Evolutionary conservation across 2,797 vertebrate species (phyloP).

Genomic region (Somateria mollissima): DNA sequence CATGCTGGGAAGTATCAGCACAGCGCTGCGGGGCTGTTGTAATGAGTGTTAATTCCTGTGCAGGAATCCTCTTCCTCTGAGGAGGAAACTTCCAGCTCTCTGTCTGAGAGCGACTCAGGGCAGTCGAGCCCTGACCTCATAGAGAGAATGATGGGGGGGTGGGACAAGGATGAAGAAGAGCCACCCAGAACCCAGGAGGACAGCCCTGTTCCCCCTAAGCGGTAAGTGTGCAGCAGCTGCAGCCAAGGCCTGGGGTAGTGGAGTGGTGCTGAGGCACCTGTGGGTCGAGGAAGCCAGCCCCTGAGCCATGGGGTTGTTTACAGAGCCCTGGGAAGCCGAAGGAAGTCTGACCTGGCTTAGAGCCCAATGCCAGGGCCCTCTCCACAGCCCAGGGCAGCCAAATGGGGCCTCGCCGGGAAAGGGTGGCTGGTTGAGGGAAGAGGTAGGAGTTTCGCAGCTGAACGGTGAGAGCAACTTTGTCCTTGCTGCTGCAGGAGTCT

Average conservation of each 20-base stretch:
- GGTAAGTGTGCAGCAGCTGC: background rate
- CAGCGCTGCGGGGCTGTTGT: no score
- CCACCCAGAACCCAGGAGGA: background rate
- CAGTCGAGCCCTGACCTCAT: background rate
- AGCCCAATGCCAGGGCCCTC: background rate
- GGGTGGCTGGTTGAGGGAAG: background rate
- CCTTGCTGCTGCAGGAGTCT: background rate
- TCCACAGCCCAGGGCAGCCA: background rate
- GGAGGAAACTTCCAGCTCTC: no score
- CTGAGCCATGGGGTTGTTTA: background rate
- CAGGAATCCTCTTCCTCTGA: no score
- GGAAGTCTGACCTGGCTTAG: background rate
- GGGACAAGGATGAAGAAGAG: background rate
- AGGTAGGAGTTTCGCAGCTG: background rate
- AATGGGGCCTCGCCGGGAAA: background rate
- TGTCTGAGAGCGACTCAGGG: no score
- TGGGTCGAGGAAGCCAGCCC: background rate
- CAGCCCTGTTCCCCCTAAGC: background rate
- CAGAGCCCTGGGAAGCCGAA: background rate
- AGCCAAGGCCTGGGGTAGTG: background rate
- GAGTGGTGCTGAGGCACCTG: background rate
- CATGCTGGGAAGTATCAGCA: no score
- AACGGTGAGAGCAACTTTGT: background rate
- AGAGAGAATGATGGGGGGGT: background rate
- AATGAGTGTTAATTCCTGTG: background rate